These are phyloP conservation scores for Lagenorhynchus albirostris DNA, from an alignment of 2,113 vertebrate species.

Conservation along the genomic window DNA sequence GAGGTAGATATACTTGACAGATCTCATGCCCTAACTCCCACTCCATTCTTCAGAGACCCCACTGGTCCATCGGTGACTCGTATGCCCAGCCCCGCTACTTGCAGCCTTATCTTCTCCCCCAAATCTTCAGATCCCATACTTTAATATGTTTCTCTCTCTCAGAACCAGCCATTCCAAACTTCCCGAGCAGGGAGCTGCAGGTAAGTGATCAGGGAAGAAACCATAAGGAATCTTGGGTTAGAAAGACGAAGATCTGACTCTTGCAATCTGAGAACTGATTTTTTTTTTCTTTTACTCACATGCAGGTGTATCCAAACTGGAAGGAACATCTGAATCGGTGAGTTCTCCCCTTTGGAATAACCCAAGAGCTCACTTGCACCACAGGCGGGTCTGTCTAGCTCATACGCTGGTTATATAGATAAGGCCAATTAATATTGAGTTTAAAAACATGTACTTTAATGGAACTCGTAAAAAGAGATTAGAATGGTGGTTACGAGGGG, in stretches of 20 bases:
- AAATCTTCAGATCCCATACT: not conserved
- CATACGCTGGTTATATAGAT: not conserved
- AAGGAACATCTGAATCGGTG: not conserved
- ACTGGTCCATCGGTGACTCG: rapidly evolving
- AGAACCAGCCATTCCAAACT: not conserved
- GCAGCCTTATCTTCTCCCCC: not conserved
- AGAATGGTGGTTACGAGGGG: not conserved
- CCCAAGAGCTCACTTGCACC: not conserved
- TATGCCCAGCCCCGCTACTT: not conserved
- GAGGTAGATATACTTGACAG: not conserved
- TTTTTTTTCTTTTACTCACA: not conserved
- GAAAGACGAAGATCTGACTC: not conserved
- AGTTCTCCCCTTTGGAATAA: not conserved
- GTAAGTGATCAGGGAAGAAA: not conserved
- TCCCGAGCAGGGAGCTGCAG: not conserved
- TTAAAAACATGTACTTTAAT: not conserved
- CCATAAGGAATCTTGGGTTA: not conserved
- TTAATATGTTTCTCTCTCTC: not conserved
- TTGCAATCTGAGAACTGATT: not conserved
- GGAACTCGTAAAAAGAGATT: not conserved
- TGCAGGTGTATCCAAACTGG: not conserved
- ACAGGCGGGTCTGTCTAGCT: not conserved
- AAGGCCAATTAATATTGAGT: not conserved
- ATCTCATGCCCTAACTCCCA: not conserved
- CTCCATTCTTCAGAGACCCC: not conserved